These are phyloP conservation scores for Ophion obscuratus DNA, from an alignment of 2,888 invertebrate species.

Conservation along the genomic window DNA sequence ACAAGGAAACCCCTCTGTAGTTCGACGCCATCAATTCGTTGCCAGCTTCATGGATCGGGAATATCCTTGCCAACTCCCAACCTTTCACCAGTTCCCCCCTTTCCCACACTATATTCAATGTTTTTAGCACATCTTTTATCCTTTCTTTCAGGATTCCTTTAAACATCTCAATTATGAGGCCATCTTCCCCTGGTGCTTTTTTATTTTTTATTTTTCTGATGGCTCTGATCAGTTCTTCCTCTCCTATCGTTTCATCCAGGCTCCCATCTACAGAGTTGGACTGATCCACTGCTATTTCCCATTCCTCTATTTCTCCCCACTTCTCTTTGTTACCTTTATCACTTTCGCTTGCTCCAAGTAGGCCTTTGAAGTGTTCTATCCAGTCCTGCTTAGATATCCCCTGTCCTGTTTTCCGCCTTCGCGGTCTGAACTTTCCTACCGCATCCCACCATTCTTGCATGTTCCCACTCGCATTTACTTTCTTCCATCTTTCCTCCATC, in stretches of 20 bases:
- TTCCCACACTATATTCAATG: slow-evolving; percentile 19
- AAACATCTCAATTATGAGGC: too few species aligned
- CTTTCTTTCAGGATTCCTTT: not conserved
- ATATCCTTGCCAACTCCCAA: slow-evolving; percentile 25
- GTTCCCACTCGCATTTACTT: too few species aligned
- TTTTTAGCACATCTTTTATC: not conserved
- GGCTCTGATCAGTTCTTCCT: too few species aligned
- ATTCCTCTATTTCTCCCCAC: too few species aligned
- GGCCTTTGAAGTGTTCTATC: slow-evolving; percentile 5
- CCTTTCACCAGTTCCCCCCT: slow-evolving; percentile 1
- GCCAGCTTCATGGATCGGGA: slow-evolving; percentile 2
- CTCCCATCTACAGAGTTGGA: too few species aligned
- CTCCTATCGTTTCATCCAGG: too few species aligned
- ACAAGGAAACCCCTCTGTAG: slow-evolving; percentile 40
- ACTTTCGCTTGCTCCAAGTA: not conserved
- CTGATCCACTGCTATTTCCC: too few species aligned
- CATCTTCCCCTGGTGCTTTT: too few species aligned
- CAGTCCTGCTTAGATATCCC: slow-evolving; percentile 22
- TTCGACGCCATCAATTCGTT: not conserved
- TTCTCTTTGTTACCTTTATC: not conserved
- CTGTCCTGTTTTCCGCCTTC: not conserved
- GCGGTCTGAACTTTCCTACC: slow-evolving; percentile 18
- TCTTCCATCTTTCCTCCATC: too few species aligned
- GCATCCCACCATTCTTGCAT: slow-evolving; percentile 42
- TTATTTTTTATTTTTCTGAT: too few species aligned